These are phyloP conservation scores for Oreotrochilus melanogaster DNA, from an alignment of 2,113 vertebrate genomes.

Conservation along the genomic window DNA sequence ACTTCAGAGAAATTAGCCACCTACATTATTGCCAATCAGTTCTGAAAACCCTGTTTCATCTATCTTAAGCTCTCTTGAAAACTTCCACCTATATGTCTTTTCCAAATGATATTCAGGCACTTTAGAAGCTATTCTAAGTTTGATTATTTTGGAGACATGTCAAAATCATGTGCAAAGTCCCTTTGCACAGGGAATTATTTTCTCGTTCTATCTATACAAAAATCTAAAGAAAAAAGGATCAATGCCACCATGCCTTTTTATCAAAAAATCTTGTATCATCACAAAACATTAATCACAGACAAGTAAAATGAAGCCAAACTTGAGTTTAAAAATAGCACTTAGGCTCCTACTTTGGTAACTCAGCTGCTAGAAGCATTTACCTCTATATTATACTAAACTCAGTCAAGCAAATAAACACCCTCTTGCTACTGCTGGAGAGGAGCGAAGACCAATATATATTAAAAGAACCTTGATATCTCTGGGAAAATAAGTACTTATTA, in stretches of 20 bases:
- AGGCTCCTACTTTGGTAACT: neutral
- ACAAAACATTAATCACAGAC: neutral
- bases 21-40: neutral
- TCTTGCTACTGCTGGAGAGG: neutral
- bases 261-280: neutral
- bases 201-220: neutral
- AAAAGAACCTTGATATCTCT: neutral
- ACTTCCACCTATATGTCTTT: neutral
- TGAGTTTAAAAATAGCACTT: neutral
- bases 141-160: neutral
- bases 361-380: neutral
- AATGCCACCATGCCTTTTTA: neutral
- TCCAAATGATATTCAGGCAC: neutral
- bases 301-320: neutral
- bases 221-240: neutral
- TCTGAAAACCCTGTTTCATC: constrained; percentile 13
- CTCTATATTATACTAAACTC: neutral
- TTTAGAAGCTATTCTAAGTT: constrained; percentile 16
- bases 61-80: constrained; percentile 7
- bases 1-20: constrained; percentile 46
- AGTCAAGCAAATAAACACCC: neutral
- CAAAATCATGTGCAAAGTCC: neutral
- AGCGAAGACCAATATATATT: neutral
- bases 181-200: neutral
- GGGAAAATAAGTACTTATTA: neutral